These are phyloP conservation scores for Drosophila borborema DNA, from an alignment of 2,888 invertebrate genomes.

Conservation along the genomic window DNA sequence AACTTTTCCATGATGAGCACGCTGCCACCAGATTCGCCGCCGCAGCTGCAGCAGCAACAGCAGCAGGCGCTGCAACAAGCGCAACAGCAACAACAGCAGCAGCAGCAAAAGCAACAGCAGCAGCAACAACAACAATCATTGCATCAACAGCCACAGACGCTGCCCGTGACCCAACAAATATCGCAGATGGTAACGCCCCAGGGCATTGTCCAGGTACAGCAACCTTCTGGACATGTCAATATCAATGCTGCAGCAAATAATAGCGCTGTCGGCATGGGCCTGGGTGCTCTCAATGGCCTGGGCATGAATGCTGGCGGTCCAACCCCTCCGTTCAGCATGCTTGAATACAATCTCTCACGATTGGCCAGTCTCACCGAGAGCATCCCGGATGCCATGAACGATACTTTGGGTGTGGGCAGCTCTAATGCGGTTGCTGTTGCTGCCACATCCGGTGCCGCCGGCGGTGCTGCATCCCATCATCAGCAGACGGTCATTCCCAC, in stretches of 20 bases:
- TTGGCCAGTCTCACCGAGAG: constrained; percentile 92
- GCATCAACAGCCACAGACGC: constrained; percentile 51
- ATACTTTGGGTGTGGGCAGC: constrained; percentile 77
- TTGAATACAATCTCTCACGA: constrained; percentile 94
- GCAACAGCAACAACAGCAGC: constrained; percentile 57
- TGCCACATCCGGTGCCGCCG: constrained; percentile 31
- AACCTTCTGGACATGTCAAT: constrained; percentile 55
- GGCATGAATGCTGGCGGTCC: constrained; percentile 75
- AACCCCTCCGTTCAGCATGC: constrained; percentile 88
- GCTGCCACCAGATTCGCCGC: constrained; percentile 85
- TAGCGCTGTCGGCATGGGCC: constrained; percentile 61
- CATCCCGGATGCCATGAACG: constrained; percentile 85
- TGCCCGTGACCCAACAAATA: constrained; percentile 48
- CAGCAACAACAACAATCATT: constrained; percentile 37
- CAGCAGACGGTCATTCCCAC: constrained; percentile 76
- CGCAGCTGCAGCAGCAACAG: constrained; percentile 72
- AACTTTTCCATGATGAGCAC: constrained; percentile 85
- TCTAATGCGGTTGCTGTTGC: constrained; percentile 39
- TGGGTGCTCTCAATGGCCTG: constrained; percentile 67
- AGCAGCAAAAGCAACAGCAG: constrained; percentile 46
- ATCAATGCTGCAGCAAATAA: constrained; percentile 55
- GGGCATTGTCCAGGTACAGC: constrained; percentile 59
- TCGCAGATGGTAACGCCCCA: constrained; percentile 61
- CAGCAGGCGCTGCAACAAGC: constrained; percentile 65
- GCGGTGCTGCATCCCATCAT: constrained; percentile 53